phyloP scores from a whole-genome alignment of 2,113 vertebrate genomes.

The Setophaga petechia region DNA sequence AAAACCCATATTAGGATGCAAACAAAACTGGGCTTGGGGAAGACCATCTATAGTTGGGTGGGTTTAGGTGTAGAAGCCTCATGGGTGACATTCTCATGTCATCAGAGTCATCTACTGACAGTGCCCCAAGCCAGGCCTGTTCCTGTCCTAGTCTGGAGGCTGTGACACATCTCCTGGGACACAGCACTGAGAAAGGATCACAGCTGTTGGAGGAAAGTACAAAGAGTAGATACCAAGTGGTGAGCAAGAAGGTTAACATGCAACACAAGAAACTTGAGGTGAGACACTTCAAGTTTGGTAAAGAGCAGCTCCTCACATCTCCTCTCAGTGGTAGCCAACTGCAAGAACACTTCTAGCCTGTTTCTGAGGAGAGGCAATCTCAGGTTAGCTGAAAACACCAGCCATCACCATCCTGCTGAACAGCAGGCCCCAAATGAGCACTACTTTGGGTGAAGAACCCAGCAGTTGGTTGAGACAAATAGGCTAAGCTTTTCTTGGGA shows the following conservation, averaged over 20 bases:
- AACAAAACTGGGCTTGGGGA: background rate
- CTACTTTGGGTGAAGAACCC: background rate
- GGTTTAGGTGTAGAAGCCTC: background rate
- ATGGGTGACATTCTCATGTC: background rate
- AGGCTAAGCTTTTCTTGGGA: background rate
- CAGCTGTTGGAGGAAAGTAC: background rate
- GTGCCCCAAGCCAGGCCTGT: accelerated
- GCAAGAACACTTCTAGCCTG: background rate
- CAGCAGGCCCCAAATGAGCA: background rate
- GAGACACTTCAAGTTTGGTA: background rate
- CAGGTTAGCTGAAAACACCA: background rate
- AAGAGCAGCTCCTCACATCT: background rate
- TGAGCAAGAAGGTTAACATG: background rate
- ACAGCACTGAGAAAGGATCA: background rate
- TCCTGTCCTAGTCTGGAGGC: background rate
- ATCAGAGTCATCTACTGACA: background rate
- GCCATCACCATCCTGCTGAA: background rate
- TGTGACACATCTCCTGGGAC: background rate
- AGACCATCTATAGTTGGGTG: background rate
- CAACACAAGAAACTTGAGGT: background rate
- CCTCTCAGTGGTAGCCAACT: background rate
- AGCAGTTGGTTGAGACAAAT: background rate
- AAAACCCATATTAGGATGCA: background rate
- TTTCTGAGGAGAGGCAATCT: background rate
- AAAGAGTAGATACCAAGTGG: background rate